A percentile compares a stretch with the other conserved stretches of the same genome.
Evolutionary conservation across 2,797 vertebrate species (phyloP).

Genomic region (Pampus argenteus): DNA sequence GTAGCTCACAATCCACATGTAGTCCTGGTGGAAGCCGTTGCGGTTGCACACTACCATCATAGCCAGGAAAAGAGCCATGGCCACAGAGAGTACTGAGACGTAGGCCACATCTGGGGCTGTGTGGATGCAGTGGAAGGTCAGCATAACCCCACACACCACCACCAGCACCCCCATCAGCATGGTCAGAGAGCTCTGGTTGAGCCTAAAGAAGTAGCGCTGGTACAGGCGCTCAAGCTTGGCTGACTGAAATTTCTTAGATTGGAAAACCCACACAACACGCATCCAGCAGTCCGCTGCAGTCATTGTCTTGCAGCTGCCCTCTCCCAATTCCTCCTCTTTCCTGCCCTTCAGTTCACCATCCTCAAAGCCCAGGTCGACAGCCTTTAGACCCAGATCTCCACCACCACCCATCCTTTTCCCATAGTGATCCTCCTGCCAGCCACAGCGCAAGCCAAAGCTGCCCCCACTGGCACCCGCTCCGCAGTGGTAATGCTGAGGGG

Average conservation of each 20-base stretch:
- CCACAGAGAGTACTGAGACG: constrained; percentile 85
- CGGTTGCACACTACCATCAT: constrained; percentile 96
- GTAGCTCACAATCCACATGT: constrained; percentile 98
- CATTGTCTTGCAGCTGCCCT: constrained; percentile 69
- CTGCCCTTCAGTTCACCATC: constrained; percentile 85
- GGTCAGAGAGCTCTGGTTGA: constrained; percentile 98
- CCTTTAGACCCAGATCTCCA: constrained; percentile 87
- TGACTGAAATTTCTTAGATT: constrained; percentile 95
- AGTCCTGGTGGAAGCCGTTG: constrained; percentile 96
- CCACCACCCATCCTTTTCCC: constrained; percentile 83
- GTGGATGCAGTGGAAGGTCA: constrained; percentile 90
- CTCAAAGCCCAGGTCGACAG: constrained; percentile 89
- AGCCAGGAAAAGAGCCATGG: constrained; percentile 89
- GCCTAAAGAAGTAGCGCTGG: constrained; percentile 98
- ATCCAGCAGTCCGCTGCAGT: constrained; percentile 85
- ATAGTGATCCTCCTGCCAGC: constrained; percentile 97
- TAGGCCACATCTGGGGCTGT: constrained; percentile 78
- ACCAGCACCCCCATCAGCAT: constrained; percentile 97
- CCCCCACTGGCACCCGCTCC: constrained; percentile 73
- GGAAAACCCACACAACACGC: constrained; percentile 88
- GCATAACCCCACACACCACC: constrained; percentile 91
- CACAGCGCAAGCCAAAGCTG: constrained; percentile 87
- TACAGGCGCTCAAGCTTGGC: constrained; percentile 96
- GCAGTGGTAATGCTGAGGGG: constrained; percentile 78
- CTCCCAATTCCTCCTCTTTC: constrained; percentile 74